Percentiles rank a stretch among this genome's conserved stretches.
phyloP scores from a whole-genome alignment of 2,113 vertebrate genomes.

The Toxostoma redivivum region DNA sequence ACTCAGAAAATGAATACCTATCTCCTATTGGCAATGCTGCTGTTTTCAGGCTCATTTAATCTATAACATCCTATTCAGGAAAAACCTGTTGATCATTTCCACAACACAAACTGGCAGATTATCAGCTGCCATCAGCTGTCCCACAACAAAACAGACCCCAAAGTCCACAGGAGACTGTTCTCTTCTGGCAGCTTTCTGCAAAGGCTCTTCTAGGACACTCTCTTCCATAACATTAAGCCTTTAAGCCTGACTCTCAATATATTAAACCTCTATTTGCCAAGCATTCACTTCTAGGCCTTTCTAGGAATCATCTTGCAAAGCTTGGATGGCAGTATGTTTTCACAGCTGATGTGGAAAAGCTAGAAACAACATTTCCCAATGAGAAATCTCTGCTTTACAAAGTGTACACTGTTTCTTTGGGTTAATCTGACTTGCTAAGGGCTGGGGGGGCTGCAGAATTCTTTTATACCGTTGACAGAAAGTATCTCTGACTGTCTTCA shows the following conservation, averaged over 20 bases:
- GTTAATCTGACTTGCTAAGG: background rate
- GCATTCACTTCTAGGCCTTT: conserved; percentile 7
- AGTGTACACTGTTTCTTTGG: conserved; percentile 9
- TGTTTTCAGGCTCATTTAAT: background rate
- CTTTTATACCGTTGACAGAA: background rate
- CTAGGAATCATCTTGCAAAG: conserved; percentile 39
- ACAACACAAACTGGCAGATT: background rate
- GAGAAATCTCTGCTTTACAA: conserved; percentile 33
- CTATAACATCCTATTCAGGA: background rate
- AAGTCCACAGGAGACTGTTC: background rate
- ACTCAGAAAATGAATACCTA: background rate
- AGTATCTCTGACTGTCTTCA: background rate
- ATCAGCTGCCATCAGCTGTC: background rate
- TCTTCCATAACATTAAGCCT: background rate
- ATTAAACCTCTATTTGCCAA: conserved; percentile 5
- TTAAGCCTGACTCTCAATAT: background rate
- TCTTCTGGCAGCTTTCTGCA: background rate
- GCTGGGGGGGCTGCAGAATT: background rate
- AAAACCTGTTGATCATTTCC: background rate
- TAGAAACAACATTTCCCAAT: conserved; percentile 20
- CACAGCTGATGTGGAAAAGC: conserved; percentile 44
- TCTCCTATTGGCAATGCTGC: background rate
- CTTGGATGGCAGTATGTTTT: conserved; percentile 44
- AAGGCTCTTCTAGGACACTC: background rate
- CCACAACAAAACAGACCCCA: background rate